Evolutionary conservation across 1,140 invertebrate species (phyloP).

Genomic region (Pectinophora gossypiella): DNA sequence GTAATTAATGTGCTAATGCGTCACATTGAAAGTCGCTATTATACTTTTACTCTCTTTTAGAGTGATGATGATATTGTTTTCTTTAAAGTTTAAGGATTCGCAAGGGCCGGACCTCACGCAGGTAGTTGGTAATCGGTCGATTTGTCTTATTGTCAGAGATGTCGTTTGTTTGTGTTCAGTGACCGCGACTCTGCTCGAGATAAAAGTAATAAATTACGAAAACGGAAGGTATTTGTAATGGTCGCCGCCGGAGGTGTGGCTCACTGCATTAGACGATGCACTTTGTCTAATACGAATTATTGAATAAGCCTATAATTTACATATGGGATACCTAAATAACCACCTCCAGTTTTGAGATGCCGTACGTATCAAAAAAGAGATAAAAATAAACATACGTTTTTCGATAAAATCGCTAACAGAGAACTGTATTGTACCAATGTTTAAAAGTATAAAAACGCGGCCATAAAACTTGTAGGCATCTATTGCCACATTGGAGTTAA

Average conservation of each 20-base stretch:
- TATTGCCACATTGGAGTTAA: constrained; percentile 26
- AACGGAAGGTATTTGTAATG: constrained; percentile 67
- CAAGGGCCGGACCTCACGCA: constrained; percentile 57
- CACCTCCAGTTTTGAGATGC: no score
- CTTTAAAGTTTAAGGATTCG: constrained; percentile 43
- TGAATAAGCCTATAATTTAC: no score
- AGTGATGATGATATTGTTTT: constrained; percentile 43
- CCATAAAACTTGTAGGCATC: no score
- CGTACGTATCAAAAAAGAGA: no score
- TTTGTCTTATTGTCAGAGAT: constrained; percentile 71
- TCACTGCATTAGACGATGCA: constrained; percentile 34
- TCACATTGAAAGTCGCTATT: constrained; percentile 32
- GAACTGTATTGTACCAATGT: no score
- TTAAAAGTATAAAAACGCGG: no score
- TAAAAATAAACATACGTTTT: no score
- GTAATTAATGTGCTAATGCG: constrained; percentile 64
- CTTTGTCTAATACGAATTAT: constrained; percentile 15
- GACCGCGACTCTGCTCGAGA: constrained; percentile 66
- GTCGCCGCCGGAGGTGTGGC: constrained; percentile 49
- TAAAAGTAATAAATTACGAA: constrained; percentile 71
- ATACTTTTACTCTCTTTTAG: constrained; percentile 64
- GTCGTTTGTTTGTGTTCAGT: constrained; percentile 67
- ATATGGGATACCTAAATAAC: no score
- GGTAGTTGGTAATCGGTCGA: constrained; percentile 70
- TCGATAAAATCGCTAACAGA: no score